A percentile compares a stretch with the other conserved stretches of the same genome.
phyloP scores from a whole-genome alignment of 2,888 invertebrate species.

The Cataglyphis altisquamis region DNA sequence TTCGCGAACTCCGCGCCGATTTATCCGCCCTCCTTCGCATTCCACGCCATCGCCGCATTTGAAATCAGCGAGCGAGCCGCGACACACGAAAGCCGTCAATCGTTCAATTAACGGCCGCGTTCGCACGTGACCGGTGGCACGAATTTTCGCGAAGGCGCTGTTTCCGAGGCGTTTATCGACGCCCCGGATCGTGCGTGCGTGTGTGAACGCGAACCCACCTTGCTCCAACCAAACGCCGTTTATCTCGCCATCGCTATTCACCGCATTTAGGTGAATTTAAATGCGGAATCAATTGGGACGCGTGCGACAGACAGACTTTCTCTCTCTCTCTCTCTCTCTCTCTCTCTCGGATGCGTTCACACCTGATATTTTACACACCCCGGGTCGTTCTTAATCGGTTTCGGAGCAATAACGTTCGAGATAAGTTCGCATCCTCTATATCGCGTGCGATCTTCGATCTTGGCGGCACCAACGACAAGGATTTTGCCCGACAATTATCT shows the following conservation, averaged over 20 bases:
- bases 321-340: too few species aligned
- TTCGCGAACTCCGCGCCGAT: conserved; percentile 22
- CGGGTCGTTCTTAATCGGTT: background rate
- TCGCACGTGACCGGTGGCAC: conserved; percentile 57
- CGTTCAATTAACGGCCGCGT: conserved; percentile 63
- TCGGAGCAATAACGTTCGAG: background rate
- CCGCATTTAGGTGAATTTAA: conserved; percentile 74
- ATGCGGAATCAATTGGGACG: conserved; percentile 75
- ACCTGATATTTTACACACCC: background rate
- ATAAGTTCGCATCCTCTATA: background rate
- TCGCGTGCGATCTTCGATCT: background rate
- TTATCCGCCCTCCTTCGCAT: conserved; percentile 44
- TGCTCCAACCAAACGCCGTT: background rate
- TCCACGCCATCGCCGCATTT: conserved; percentile 35
- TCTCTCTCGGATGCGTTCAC: background rate
- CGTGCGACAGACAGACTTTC: too few species aligned
- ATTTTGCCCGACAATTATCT: background rate
- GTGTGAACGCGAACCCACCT: background rate
- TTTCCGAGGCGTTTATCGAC: conserved; percentile 52
- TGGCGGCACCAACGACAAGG: background rate
- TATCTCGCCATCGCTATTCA: conserved; percentile 25
- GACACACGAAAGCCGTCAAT: conserved; percentile 58
- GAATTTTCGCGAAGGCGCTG: conserved; percentile 61
- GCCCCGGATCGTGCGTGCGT: conserved; percentile 17
- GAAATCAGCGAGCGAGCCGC: conserved; percentile 39